phyloP scores from a whole-genome alignment of 2,888 invertebrate genomes.

The Elysia crispata region DNA sequence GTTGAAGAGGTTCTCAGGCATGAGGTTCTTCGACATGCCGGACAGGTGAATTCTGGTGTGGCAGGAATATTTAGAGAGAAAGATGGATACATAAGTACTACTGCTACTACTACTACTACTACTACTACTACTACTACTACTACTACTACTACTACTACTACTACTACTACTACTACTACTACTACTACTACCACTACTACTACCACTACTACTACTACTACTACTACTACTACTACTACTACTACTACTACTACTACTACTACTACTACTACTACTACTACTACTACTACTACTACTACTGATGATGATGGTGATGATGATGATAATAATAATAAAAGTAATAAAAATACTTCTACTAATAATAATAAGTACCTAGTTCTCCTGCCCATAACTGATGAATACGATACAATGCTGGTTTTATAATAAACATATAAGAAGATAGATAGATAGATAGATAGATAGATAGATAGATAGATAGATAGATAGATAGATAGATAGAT shows the following conservation, averaged over 20 bases:
- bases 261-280: not conserved
- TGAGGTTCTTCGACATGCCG: conserved; percentile 62
- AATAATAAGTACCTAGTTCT: too few species aligned
- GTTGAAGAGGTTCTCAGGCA: conserved; percentile 56
- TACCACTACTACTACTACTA: conserved; percentile 6
- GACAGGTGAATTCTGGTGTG: conserved; percentile 57
- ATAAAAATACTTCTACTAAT: too few species aligned
- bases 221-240: not conserved
- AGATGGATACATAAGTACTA: too few species aligned
- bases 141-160: conserved; percentile 7
- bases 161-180: conserved; percentile 5
- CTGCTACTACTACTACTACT: not conserved
- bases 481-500: too few species aligned
- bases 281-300: too few species aligned
- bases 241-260: not conserved
- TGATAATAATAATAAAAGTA: not conserved
- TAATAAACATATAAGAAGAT: too few species aligned
- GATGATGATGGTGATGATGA: not conserved
- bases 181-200: not conserved
- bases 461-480: too few species aligned
- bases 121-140: not conserved
- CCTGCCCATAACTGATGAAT: too few species aligned
- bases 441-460: too few species aligned
- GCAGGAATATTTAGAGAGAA: too few species aligned
- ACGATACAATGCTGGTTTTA: too few species aligned